Evolutionary conservation across 1,140 invertebrate genomes (phyloP), one percentile per base, ranked within the genome.

Genomic region (Galleria mellonella): DNA sequence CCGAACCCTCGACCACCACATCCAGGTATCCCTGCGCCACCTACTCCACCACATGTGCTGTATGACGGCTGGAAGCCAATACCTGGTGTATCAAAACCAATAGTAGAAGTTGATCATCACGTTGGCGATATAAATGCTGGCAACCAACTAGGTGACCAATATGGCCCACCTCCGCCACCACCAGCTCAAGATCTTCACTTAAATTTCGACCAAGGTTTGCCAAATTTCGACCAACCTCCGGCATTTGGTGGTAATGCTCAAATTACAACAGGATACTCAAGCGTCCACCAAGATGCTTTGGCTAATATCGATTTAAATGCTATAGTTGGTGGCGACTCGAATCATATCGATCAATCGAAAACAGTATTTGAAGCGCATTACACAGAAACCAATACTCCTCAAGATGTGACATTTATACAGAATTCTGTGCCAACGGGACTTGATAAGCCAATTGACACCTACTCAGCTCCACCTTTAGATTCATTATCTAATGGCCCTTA

Each of bases 61-160:
- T 95, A 94, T 61, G 94, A 95, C 52, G 94, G 94, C 23, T 95
- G 93, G 93, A 93, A 93, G 62, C 93, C 93, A 9, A 94, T 95
- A 32, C 90, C 92, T 23, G 92, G 92, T 3, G 55, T 86, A 0
- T 87, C 86, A 0, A 72, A 82, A 32, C 75, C 74, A 5, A 53
- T 57, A 0, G 31, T 57, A 12, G 58, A 67, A 6, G 57, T 59
- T 5, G 35, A 54, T 9, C 45, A 49, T 7, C 62, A 73, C 10
- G 45, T 64, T 3, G 68, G 79, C 23, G 56, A 55, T 9, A 23
- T 23, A 23, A 23, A 23, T 23, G 6, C 6, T 23, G 17, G 6
- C 17, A 6, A 2, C 6, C 32, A 40, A 9, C 57, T 44, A 9
- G 55, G 51, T 10, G 69, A 75, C 13, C 61, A 81, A 15, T 78